Evolutionary conservation across 2,113 vertebrate genomes (phyloP).

Genomic region (Nettapus auritus): DNA sequence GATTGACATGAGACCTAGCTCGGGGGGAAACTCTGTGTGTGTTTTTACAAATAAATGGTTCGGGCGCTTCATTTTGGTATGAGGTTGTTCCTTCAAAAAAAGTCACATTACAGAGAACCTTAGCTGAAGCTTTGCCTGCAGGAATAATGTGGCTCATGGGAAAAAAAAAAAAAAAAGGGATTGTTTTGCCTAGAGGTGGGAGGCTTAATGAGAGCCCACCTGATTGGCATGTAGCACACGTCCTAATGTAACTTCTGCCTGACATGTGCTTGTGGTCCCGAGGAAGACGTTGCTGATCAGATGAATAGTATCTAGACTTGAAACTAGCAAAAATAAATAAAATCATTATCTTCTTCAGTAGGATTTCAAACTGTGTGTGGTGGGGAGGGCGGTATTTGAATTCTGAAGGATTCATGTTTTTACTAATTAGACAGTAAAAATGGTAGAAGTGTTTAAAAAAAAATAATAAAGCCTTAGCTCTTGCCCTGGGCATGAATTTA

Average conservation of each 20-base stretch:
- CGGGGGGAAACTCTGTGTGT: neutral
- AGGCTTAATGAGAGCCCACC: constrained; percentile 22
- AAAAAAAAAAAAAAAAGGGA: constrained; percentile 16
- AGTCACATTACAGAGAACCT: neutral
- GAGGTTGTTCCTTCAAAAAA: constrained; percentile 35
- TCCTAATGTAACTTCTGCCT: neutral
- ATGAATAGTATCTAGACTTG: neutral
- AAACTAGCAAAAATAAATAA: neutral
- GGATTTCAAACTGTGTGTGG: neutral
- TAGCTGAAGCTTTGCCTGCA: neutral
- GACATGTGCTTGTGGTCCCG: neutral
- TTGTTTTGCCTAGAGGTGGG: constrained; percentile 39
- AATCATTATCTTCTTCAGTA: neutral
- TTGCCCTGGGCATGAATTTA: constrained; percentile 70
- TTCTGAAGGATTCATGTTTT: constrained; percentile 14
- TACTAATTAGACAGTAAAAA: constrained; percentile 60
- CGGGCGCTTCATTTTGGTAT: neutral
- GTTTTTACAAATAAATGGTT: neutral
- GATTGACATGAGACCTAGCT: neutral
- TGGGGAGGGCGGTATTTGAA: neutral
- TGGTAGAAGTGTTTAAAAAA: constrained; percentile 40
- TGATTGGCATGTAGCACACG: neutral
- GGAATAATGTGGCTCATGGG: neutral
- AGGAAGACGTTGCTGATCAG: constrained; percentile 5
- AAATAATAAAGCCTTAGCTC: constrained; percentile 15